Conservation (phyloP, 2,888 invertebrate genomes). For the Bugula neritina region DNA sequence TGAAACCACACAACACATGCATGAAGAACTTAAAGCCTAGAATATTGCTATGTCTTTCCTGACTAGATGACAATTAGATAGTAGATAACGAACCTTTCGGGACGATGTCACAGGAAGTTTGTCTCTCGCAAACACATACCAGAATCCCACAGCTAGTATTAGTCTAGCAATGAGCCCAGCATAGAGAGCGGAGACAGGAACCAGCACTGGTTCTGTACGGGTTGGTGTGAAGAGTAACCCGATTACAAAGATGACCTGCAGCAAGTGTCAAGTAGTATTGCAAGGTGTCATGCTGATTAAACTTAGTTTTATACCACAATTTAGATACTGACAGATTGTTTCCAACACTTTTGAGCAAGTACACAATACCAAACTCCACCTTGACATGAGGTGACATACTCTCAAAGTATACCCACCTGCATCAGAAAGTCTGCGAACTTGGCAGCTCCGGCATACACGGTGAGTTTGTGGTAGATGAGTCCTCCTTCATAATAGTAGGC, state of each 20-base stretch:
- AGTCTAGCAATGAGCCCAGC: slow-evolving; percentile 13
- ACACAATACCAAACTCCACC: too few species aligned
- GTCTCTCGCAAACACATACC: slow-evolving; percentile 1
- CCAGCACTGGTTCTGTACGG: slow-evolving; percentile 11
- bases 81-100: too few species aligned
- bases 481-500: slow-evolving; percentile 27
- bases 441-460: slow-evolving; percentile 3
- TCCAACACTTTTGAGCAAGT: too few species aligned
- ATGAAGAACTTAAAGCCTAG: too few species aligned
- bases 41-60: too few species aligned
- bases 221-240: slow-evolving; percentile 21
- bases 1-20: too few species aligned
- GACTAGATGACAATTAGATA: too few species aligned
- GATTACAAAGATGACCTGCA: slow-evolving; percentile 6
- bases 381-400: too few species aligned
- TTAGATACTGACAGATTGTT: too few species aligned
- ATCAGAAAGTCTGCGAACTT: slow-evolving; percentile 6
- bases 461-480: slow-evolving; percentile 12
- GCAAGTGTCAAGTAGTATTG: too few species aligned
- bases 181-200: slow-evolving; percentile 20
- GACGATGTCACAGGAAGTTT: slow-evolving; percentile 20
- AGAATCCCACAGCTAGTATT: slow-evolving; percentile 19
- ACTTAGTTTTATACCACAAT: too few species aligned
- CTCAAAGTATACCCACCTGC: slow-evolving; percentile 21
- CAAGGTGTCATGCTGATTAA: too few species aligned